Base-by-base conservation (phyloP, 2,113 vertebrate genomes). In the Festucalex cinctus region DNA sequence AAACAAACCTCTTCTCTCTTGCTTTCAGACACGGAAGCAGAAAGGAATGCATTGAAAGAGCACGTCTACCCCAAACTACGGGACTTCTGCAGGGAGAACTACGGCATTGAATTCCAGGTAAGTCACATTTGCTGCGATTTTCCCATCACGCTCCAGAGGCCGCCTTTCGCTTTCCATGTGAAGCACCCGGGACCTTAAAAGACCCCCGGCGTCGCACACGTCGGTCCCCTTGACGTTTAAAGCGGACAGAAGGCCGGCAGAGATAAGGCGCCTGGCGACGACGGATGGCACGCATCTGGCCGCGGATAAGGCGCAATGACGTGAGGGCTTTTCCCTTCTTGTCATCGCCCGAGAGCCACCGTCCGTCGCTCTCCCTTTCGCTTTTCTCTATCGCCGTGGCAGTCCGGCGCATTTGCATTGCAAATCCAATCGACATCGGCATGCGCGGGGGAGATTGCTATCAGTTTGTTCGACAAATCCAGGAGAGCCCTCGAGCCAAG, bases 21-120 rank as follows among this genome's bases (percentile, higher is more conserved):
- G 58, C 49, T 71, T 76, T 13, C 91, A 99, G 97, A 99, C 88
- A 98, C 97, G 5, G 93, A 95, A 85, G 97, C 96, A 53, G 97
- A 99, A 92, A 94, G 97, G 79, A 95, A 91, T 0, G 94, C 95
- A 6, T 89, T 99, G 49, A 95, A 94, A 87, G 96, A 99, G 84
- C 95, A 98, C 3, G 94, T 99, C 56, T 98, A 97, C 86, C 97
- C 97, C 64, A 99, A 99, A 78, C 90, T 99, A 71, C 92, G 97
- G 79, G 97, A 99, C 91, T 99, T 99, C 93, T 99, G 97, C 93
- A 93, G 97, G 88, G 97, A 99, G 90, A 99, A 98, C 87, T 99
- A 99, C 82, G 96, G 96, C 57, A 91, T 99, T 88, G 97, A 99
- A 90, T 99, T 99, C 88, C 97, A 99, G 95, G 97, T 99, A 92